A percentile compares a stretch with the other conserved stretches of the same genome.
These are phyloP conservation scores for Hylaea fasciaria DNA, from an alignment of 2,888 invertebrate genomes.

Conservation along the genomic window DNA sequence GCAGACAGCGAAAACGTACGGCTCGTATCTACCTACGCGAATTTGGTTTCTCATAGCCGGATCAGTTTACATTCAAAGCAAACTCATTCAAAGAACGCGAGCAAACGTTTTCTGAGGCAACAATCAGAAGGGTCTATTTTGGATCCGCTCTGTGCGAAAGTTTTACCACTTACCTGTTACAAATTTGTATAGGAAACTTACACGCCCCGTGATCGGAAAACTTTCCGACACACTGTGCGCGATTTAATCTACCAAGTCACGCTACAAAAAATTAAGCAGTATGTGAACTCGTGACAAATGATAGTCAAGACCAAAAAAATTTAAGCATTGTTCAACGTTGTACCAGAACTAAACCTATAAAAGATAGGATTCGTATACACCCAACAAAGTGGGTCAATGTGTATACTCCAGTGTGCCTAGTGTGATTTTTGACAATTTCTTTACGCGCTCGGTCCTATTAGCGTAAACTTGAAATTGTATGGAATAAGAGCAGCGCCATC, in stretches of 20 bases:
- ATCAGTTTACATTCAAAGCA: conserved; percentile 24
- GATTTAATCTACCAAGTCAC: conserved; percentile 39
- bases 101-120: conserved; percentile 26
- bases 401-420: too few relatives aligned
- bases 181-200: conserved; percentile 42
- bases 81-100: conserved; percentile 21
- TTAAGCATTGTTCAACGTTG: too few relatives aligned
- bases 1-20: too few relatives aligned
- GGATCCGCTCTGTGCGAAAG: conserved; percentile 32
- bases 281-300: conserved; percentile 3
- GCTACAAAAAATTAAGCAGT: conserved; percentile 7
- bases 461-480: too few relatives aligned
- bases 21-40: not conserved
- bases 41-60: conserved; percentile 4
- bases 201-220: conserved; percentile 42
- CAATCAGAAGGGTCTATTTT: conserved; percentile 28
- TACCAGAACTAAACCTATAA: too few relatives aligned
- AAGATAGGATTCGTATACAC: too few relatives aligned
- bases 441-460: too few relatives aligned
- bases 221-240: conserved; percentile 37
- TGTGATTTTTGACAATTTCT: too few relatives aligned
- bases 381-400: too few relatives aligned
- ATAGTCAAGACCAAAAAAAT: not conserved
- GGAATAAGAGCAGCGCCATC: too few relatives aligned
- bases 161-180: conserved; percentile 45